A percentile compares a stretch with the other conserved stretches of the same genome.
phyloP scores from a whole-genome alignment of 2,888 invertebrate genomes.

The Penaeus monodon region DNA sequence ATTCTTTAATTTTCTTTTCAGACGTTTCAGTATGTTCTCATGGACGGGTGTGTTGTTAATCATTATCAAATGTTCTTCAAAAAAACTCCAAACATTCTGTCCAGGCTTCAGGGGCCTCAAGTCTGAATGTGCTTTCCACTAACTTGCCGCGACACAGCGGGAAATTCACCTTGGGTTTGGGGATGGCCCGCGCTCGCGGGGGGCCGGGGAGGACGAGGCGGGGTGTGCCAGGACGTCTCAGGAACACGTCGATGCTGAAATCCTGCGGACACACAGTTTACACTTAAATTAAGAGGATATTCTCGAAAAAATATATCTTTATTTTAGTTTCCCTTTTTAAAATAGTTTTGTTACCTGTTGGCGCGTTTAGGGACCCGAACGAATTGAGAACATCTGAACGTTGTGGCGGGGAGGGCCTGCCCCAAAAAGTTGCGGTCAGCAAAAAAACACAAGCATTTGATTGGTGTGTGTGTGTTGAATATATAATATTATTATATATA shows the following conservation, averaged over 20 bases:
- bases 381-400: constrained; percentile 34
- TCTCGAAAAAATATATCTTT: neutral
- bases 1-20: too few species aligned
- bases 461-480: too few species aligned
- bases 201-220: constrained; percentile 12
- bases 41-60: too few species aligned
- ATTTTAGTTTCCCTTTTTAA: neutral
- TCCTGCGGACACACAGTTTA: constrained; percentile 12
- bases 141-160: too few species aligned
- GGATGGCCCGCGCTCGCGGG: constrained; percentile 13
- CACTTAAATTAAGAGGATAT: neutral
- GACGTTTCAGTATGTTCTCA: too few species aligned
- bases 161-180: too few species aligned
- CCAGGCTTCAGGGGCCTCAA: too few species aligned
- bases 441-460: too few species aligned
- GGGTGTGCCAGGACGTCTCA: constrained; percentile 27
- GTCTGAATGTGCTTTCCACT: too few species aligned
- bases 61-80: too few species aligned
- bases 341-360: constrained; percentile 5
- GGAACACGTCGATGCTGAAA: constrained; percentile 22
- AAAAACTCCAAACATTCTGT: too few species aligned
- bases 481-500: too few species aligned
- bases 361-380: constrained; percentile 25
- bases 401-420: constrained; percentile 3
- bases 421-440: neutral